Percentiles rank a stretch among this genome's conserved stretches.
phyloP scores from a whole-genome alignment of 37 sponge, comb jelly and placozoan genomes.

The Beroe ovata region DNA sequence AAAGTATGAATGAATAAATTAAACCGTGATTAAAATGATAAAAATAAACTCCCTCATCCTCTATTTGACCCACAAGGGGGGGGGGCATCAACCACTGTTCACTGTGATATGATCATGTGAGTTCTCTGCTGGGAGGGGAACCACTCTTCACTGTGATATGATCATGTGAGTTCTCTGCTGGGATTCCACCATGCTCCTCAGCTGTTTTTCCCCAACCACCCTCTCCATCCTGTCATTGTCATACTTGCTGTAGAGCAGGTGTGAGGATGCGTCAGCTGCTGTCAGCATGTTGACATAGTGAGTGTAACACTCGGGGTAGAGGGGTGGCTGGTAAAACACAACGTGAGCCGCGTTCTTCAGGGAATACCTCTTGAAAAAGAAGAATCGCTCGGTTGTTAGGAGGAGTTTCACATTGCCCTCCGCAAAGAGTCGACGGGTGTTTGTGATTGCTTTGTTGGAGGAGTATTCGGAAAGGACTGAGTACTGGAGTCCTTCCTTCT shows the following conservation, averaged over 20 bases:
- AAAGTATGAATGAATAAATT: too few relatives aligned
- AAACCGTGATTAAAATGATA: too few relatives aligned
- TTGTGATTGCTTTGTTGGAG: constrained; percentile 29
- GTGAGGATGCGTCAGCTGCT: neutral
- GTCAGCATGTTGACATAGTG: constrained; percentile 79
- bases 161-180: constrained; percentile 23
- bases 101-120: constrained; percentile 37
- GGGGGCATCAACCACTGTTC: neutral
- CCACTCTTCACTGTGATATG: constrained; percentile 10
- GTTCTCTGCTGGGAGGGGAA: neutral
- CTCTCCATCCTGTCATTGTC: constrained; percentile 16
- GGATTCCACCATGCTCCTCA: neutral
- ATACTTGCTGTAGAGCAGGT: constrained; percentile 30
- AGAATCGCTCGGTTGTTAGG: constrained; percentile 87
- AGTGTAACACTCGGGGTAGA: constrained; percentile 82
- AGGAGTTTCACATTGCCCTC: constrained; percentile 77
- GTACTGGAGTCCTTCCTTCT: constrained; percentile 74
- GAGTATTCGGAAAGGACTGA: constrained; percentile 77
- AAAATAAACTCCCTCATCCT: too few relatives aligned
- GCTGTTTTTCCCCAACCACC: constrained; percentile 38
- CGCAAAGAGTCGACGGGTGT: constrained; percentile 10
- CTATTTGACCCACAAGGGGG: too few relatives aligned
- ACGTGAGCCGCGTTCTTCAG: constrained; percentile 81
- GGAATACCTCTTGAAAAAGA: constrained; percentile 84
- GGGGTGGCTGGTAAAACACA: constrained; percentile 85